A percentile compares a stretch with the other conserved stretches of the same genome.
Evolutionary conservation across 2,888 invertebrate genomes (phyloP).

Genomic region (Nomada goodeniana): DNA sequence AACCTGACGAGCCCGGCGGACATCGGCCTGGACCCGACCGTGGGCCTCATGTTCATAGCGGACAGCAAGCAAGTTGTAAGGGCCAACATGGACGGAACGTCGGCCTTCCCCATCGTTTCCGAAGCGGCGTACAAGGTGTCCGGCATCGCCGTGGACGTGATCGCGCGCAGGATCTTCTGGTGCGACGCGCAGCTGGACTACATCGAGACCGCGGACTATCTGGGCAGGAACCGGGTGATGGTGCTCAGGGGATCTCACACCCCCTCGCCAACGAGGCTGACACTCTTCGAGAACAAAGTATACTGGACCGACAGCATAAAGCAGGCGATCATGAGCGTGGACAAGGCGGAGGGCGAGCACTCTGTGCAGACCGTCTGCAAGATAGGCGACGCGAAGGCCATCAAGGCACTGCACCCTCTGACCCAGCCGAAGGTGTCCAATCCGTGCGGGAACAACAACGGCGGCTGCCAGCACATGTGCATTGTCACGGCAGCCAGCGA

Average conservation of each 20-base stretch:
- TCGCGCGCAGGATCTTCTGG: slow-evolving; percentile 96
- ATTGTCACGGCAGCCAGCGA: slow-evolving; percentile 92
- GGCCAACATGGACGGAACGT: slow-evolving; percentile 97
- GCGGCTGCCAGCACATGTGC: slow-evolving; percentile 97
- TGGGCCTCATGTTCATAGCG: slow-evolving; percentile 94
- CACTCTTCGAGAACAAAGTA: slow-evolving; percentile 93
- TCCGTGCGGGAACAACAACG: slow-evolving; percentile 95
- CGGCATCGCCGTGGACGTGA: slow-evolving; percentile 96
- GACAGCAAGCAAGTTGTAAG: slow-evolving; percentile 93
- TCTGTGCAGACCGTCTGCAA: slow-evolving; percentile 93
- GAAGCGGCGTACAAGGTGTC: slow-evolving; percentile 97
- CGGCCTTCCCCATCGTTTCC: slow-evolving; percentile 92
- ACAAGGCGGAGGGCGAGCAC: slow-evolving; percentile 92
- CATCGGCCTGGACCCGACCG: slow-evolving; percentile 95
- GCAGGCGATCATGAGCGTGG: slow-evolving; percentile 94
- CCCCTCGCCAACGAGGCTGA: slow-evolving; percentile 93
- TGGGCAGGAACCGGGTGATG: slow-evolving; percentile 92
- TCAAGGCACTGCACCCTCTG: slow-evolving; percentile 92
- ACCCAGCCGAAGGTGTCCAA: slow-evolving; percentile 89
- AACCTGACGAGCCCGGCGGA: slow-evolving; percentile 96
- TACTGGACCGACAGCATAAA: slow-evolving; percentile 97
- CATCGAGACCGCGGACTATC: slow-evolving; percentile 97
- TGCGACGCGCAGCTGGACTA: slow-evolving; percentile 98
- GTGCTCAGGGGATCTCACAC: slow-evolving; percentile 93
- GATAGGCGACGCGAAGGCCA: slow-evolving; percentile 92